These are phyloP conservation scores for Garrulus glandarius DNA, from an alignment of 2,797 vertebrate species.

Conservation along the genomic window DNA sequence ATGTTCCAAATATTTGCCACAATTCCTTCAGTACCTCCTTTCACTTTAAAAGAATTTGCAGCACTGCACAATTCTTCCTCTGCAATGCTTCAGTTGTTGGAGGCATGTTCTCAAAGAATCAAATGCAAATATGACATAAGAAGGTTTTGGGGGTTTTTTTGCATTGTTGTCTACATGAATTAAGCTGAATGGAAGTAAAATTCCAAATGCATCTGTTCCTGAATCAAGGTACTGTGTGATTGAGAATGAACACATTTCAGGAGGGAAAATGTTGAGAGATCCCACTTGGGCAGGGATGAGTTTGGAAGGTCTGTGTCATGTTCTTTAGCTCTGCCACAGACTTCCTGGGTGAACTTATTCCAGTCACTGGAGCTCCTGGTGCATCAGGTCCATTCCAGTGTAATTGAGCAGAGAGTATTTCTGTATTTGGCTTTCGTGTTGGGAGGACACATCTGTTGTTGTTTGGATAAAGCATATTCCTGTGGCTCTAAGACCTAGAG, in stretches of 20 bases:
- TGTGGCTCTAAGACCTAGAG: background rate
- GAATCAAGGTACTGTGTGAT: background rate
- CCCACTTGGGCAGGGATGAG: background rate
- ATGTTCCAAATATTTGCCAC: background rate
- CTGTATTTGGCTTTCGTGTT: background rate
- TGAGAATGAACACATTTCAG: background rate
- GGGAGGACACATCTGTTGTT: background rate
- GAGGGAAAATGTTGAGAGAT: background rate
- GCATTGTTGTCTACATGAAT: background rate
- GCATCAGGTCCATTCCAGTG: background rate
- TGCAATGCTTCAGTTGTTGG: background rate
- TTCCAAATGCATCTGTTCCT: accelerated
- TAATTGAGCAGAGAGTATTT: background rate
- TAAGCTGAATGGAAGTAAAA: background rate
- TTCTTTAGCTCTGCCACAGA: background rate
- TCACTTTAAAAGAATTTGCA: background rate
- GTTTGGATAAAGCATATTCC: background rate
- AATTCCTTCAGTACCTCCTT: background rate
- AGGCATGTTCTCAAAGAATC: background rate
- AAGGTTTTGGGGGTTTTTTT: background rate
- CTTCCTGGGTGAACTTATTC: background rate
- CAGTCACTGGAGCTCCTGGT: background rate
- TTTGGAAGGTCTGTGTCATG: background rate
- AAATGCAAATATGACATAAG: background rate
- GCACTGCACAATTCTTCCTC: background rate